A percentile compares a stretch with the other conserved stretches of the same genome.
Conservation (phyloP, 2,797 vertebrate species). For the Anniella stebbinsi region DNA sequence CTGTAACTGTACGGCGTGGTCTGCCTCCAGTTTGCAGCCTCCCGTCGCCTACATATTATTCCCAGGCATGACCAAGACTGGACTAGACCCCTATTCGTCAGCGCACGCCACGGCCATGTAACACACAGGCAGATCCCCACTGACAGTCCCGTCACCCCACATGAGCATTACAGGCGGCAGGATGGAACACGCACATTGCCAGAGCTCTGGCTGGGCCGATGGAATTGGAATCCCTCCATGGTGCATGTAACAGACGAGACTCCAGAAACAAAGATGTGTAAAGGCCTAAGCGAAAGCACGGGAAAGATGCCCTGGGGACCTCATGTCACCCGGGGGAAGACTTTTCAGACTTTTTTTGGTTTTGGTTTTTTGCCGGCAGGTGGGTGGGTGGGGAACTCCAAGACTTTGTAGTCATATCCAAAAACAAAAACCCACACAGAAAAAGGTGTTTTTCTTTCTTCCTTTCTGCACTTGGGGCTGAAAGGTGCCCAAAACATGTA, state of each 20-base stretch:
- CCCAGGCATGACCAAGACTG: conserved; percentile 99
- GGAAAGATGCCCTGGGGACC: conserved; percentile 56
- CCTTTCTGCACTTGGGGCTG: conserved; percentile 75
- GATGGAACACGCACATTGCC: not conserved
- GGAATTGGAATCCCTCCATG: conserved; percentile 84
- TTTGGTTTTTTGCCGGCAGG: not conserved
- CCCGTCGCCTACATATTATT: conserved; percentile 99
- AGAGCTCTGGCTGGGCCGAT: conserved; percentile 65
- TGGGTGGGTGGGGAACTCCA: conserved; percentile 20
- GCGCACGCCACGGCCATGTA: conserved; percentile 97
- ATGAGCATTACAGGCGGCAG: not conserved
- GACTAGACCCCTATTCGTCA: conserved; percentile 97
- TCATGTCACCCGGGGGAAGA: conserved; percentile 56
- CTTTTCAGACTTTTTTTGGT: conserved; percentile 35
- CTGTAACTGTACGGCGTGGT: conserved; percentile 99
- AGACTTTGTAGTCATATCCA: conserved; percentile 67
- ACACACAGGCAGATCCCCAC: conserved; percentile 65
- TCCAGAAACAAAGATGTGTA: conserved; percentile 63
- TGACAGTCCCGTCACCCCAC: conserved; percentile 44
- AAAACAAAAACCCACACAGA: conserved; percentile 32
- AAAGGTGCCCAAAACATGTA: conserved; percentile 87
- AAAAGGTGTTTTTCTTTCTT: conserved; percentile 65
- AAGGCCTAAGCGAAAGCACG: conserved; percentile 57
- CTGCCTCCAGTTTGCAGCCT: conserved; percentile 97
- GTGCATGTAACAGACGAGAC: conserved; percentile 87